phyloP scores from a whole-genome alignment of 1,140 invertebrate genomes.

The Anadara kagoshimensis region DNA sequence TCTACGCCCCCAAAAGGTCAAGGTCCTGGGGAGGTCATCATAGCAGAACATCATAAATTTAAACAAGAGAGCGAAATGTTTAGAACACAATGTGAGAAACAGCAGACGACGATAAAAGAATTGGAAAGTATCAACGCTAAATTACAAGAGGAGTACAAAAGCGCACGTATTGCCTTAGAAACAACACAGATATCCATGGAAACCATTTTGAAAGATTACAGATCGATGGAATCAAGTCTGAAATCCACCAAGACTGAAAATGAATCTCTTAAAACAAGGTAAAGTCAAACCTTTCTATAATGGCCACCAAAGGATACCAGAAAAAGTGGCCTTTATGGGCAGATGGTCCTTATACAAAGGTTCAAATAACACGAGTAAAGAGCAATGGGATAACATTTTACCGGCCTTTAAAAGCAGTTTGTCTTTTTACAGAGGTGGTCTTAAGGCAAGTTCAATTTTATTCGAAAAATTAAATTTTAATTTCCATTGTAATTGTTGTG shows the following conservation, averaged over 20 bases:
- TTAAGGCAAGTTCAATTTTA: too few relatives aligned
- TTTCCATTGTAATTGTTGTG: too few relatives aligned
- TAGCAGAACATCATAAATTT: conserved; percentile 56
- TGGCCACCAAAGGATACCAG: too few relatives aligned
- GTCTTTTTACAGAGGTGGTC: too few relatives aligned
- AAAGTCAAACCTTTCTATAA: too few relatives aligned
- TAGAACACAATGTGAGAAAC: conserved; percentile 54
- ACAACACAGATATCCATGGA: conserved; percentile 60
- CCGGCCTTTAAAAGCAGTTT: too few relatives aligned
- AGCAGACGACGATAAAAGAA: conserved; percentile 59
- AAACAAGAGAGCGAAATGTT: conserved; percentile 60
- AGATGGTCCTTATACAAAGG: conserved; percentile 12
- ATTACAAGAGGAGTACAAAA: conserved; percentile 65
- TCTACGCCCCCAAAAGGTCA: conserved; percentile 34
- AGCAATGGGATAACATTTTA: too few relatives aligned
- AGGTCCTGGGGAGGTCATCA: conserved; percentile 61
- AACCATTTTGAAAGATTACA: conserved; percentile 59
- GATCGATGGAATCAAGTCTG: conserved; percentile 54
- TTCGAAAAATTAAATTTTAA: neutral
- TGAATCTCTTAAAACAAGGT: conserved; percentile 63
- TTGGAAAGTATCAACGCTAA: conserved; percentile 51
- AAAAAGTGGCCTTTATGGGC: too few relatives aligned
- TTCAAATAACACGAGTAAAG: too few relatives aligned
- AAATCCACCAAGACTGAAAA: conserved; percentile 57
- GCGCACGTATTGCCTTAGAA: conserved; percentile 60